Evolutionary conservation across 2,113 vertebrate genomes (phyloP), one percentile per base, ranked within the genome.

Genomic region (Apeltes quadracus): DNA sequence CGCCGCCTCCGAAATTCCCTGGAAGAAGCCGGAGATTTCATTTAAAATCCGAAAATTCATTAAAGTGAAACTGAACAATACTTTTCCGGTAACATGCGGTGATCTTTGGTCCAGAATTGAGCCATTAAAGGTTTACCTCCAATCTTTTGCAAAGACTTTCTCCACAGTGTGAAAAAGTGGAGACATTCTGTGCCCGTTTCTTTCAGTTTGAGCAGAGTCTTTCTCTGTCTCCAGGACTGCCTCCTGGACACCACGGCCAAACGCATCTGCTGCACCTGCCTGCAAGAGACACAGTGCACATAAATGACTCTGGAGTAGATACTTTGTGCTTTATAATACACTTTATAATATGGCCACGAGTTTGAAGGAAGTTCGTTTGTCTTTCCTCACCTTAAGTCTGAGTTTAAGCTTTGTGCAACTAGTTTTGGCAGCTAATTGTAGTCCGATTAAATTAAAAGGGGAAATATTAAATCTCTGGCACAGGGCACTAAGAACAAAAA

Each of bases 1-100:
- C 96, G 10, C 96, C 96, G 0, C 94, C 94, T 14, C 96, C 96
- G 51, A 95, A 97, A 76, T 96, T 94, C 3, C 95, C 96, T 97
- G 82, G 27, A 71, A 44, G 71, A 11, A 25, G 0, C 32, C 16
- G 36, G 22, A 0, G 5, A 10, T 22, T 63, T 39, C 7, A 43
- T 54, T 50, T 29, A 62, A 69, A 67, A 27, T 51, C 13, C 32
- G n/a, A 56, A 69, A 8, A 34, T 10, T 1, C 0, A 20, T 5
- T 55, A n/a, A 20, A 54, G 43, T 29, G 4, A 20, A 57, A 56
- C 36, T 23, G 44, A 20, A 44, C n/a, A 16, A 5, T 13, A 5
- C 12, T 23, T 44, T 11, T 5, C 1, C 38, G 1, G 3, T 6
- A 15, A 15, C 54, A 13, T 15, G 36, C 23, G 48, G 0, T 22